These are phyloP conservation scores for Aix galericulata DNA, from an alignment of 2,113 vertebrate genomes.

Conservation along the genomic window DNA sequence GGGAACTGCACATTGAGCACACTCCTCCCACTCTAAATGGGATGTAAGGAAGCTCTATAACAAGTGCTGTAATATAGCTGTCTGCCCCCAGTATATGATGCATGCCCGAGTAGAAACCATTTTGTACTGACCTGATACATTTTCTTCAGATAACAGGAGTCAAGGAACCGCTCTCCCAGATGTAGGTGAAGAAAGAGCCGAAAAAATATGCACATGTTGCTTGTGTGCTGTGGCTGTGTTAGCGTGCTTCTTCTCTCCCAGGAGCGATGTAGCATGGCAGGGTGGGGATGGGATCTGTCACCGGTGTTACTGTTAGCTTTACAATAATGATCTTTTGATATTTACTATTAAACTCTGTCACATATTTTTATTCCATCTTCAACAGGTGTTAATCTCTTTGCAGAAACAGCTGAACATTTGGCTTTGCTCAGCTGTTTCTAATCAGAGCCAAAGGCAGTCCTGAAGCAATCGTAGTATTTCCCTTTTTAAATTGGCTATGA, in stretches of 20 bases:
- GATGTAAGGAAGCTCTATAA: not conserved
- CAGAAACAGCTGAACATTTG: slow-evolving; percentile 57
- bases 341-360: slow-evolving; percentile 34
- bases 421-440: slow-evolving; percentile 62
- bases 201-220: not conserved
- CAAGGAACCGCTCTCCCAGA: not conserved
- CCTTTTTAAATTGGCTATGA: slow-evolving; percentile 32
- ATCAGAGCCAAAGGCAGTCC: slow-evolving; percentile 64
- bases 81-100: not conserved
- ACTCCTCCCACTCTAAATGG: not conserved
- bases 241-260: not conserved
- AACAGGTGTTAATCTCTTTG: slow-evolving; percentile 69
- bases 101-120: not conserved
- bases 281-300: not conserved
- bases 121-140: not conserved
- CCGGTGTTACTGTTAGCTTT: slow-evolving; percentile 21
- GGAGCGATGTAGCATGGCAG: not conserved
- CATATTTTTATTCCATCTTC: slow-evolving; percentile 54
- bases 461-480: slow-evolving; percentile 20
- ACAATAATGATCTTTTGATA: slow-evolving; percentile 56
- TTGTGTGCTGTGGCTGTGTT: not conserved
- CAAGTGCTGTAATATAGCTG: not conserved
- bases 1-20: not conserved
- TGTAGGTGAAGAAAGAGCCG: not conserved
- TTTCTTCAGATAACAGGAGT: not conserved